Evolutionary conservation across 2,888 invertebrate species (phyloP).

Genomic region (Ctenicera cuprea): DNA sequence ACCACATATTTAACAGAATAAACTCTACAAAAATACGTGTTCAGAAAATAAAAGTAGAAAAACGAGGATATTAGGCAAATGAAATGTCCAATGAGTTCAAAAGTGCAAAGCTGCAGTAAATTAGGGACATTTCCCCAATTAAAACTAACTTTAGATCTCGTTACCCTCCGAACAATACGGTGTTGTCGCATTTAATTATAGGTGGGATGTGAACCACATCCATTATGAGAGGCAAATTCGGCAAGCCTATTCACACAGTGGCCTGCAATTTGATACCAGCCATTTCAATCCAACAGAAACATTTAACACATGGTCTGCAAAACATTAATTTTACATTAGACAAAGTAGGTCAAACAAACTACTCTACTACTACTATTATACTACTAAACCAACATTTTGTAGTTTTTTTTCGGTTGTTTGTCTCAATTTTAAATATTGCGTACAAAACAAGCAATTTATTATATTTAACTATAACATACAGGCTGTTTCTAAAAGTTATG

Average conservation of each 20-base stretch:
- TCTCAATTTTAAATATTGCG: no score
- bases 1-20: no score
- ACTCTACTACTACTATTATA: no score
- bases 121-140: constrained; percentile 30
- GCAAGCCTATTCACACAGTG: background rate
- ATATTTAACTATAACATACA: no score
- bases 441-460: no score
- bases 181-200: constrained; percentile 17
- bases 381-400: no score
- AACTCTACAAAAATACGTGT: background rate
- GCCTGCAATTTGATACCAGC: constrained; percentile 8
- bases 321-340: background rate
- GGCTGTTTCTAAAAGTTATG: no score
- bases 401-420: no score
- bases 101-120: constrained; percentile 13
- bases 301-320: background rate
- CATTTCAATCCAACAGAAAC: background rate
- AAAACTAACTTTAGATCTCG: constrained; percentile 37
- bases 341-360: background rate
- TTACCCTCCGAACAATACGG: constrained; percentile 25
- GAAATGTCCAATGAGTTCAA: background rate
- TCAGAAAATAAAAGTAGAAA: background rate
- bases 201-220: constrained; percentile 25
- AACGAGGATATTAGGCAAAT: background rate
- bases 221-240: constrained; percentile 7